These are phyloP conservation scores for Oriolus oriolus DNA, from an alignment of 2,113 vertebrate species.

Conservation along the genomic window DNA sequence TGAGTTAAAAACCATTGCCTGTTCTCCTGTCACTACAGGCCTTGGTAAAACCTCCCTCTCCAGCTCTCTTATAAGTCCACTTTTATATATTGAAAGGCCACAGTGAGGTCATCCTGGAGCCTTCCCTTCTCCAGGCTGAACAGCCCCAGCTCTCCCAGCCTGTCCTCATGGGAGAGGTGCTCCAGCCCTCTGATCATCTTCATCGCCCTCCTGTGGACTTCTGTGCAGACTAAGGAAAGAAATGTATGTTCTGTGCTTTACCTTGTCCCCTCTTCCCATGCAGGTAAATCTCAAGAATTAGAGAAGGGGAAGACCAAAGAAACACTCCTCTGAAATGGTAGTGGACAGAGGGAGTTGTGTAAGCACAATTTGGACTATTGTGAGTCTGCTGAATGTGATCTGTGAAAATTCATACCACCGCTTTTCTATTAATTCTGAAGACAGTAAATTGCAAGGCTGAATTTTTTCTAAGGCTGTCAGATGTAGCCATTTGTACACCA, in stretches of 20 bases:
- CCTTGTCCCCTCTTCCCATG: not conserved
- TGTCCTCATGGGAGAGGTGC: not conserved
- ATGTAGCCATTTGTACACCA: not conserved
- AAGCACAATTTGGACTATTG: not conserved
- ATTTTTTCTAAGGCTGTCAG: not conserved
- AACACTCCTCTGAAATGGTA: not conserved
- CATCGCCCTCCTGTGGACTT: not conserved
- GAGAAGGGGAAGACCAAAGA: not conserved
- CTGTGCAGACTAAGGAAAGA: not conserved
- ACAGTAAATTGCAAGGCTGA: not conserved
- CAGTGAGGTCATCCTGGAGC: not conserved
- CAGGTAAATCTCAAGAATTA: not conserved
- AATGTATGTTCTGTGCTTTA: not conserved
- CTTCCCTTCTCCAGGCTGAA: not conserved
- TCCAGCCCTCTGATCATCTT: not conserved
- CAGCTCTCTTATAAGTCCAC: not conserved
- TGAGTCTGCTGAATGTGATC: not conserved
- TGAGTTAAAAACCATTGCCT: not conserved
- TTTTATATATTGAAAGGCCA: not conserved
- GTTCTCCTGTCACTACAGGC: not conserved
- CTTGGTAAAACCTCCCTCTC: not conserved
- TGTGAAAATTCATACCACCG: accelerated
- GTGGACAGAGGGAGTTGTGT: not conserved
- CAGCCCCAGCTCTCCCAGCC: not conserved
- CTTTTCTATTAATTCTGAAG: not conserved